Evolutionary conservation across 1,140 invertebrate genomes (phyloP).

Genomic region (Palaemon carinicauda): DNA sequence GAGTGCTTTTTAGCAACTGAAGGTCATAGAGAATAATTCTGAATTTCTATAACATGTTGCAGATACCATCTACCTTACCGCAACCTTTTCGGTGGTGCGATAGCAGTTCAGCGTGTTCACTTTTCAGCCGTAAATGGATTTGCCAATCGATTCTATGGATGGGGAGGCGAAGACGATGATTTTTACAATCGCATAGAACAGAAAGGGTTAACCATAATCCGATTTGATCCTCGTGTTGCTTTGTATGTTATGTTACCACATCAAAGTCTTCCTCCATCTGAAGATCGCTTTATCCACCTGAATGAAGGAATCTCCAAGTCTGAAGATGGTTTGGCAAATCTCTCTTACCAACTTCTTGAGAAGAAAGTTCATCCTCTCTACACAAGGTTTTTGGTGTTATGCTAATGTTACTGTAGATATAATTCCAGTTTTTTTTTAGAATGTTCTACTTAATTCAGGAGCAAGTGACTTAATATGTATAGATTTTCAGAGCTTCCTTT

Average conservation of each 20-base stretch:
- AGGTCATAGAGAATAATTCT: slow-evolving; percentile 80
- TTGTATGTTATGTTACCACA: slow-evolving; percentile 62
- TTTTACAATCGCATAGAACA: slow-evolving; percentile 74
- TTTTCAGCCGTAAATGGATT: slow-evolving; percentile 75
- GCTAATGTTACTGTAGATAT: neutral
- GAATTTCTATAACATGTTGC: slow-evolving; percentile 89
- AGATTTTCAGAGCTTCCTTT: too few relatives aligned
- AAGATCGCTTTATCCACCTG: neutral
- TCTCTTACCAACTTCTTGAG: slow-evolving; percentile 13
- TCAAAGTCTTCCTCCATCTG: neutral
- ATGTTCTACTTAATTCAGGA: too few relatives aligned
- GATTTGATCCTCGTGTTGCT: slow-evolving; percentile 77
- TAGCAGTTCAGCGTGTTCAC: slow-evolving; percentile 70
- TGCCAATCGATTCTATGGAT: slow-evolving; percentile 76
- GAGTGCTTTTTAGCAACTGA: slow-evolving; percentile 68
- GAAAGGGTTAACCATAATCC: slow-evolving; percentile 70
- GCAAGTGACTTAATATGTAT: too few relatives aligned
- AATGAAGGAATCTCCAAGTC: neutral
- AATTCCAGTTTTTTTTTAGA: too few relatives aligned
- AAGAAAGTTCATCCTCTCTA: neutral
- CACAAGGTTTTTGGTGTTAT: slow-evolving; percentile 15
- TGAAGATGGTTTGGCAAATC: slow-evolving; percentile 13
- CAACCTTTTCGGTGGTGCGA: slow-evolving; percentile 74
- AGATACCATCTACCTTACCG: slow-evolving; percentile 72
- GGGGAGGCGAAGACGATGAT: slow-evolving; percentile 75